Evolutionary conservation across 2,113 vertebrate genomes (phyloP), one percentile per base, ranked within the genome.

Genomic region (Mesembrinibis cayennensis): DNA sequence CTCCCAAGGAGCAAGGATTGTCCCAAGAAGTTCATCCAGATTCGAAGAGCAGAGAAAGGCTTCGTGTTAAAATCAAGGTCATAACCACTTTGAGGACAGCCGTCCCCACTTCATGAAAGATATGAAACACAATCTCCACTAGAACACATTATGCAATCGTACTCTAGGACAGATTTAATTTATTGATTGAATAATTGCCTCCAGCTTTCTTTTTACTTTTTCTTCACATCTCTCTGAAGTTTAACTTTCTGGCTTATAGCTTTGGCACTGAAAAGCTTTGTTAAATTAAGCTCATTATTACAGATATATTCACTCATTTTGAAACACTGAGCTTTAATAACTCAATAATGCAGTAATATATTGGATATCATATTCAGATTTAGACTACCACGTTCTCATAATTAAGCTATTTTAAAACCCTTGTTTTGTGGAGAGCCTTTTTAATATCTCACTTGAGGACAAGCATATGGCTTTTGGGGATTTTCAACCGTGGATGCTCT

Each of bases 41-140:
- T 67, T 3, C 61, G 63, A 96, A 76, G 71, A 56, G 82, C 66
- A 81, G 65, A 87, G 73, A 90, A 90, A 82, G 47, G 38, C 52
- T 87, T 89, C 2, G 0, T 21, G 45, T 62, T 89, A 66, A 94
- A 96, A 96, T 42, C 93, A 96, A 97, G 96, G 91, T 97, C 96
- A 97, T 11, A 87, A 83, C 5, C 30, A 72, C 83, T 59, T 61
- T 1, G 59, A 91, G 49, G 29, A 67, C 71, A 91, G 78, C 2
- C 17, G 6, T 44, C 85, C 44, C 32, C 67, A 67, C 66, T 61
- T 58, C 53, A 20, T 45, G 34, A 95, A 96, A 86, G 70, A 90
- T 44, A 85, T 67, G 87, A 96, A 97, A 97, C 56, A 92, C 73
- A 94, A 94, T 94, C 87, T 93, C 70, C 21, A 8, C 70, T 34